Evolutionary conservation across 2,888 invertebrate species (phyloP).

Genomic region (Molorchus minor): DNA sequence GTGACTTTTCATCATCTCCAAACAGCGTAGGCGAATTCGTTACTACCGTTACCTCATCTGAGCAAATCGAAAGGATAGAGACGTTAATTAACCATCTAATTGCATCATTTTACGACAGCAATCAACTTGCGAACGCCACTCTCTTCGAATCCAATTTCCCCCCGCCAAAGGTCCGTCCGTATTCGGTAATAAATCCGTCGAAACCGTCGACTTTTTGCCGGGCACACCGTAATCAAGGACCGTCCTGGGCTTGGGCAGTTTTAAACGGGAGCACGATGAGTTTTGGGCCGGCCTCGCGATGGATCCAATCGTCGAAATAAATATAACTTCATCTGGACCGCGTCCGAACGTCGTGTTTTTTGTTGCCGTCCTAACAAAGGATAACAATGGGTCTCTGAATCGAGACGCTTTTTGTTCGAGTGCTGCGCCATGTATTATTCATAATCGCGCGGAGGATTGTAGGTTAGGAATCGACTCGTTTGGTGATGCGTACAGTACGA

Average conservation of each 20-base stretch:
- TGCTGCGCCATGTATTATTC: slow-evolving; percentile 45
- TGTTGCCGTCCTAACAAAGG: slow-evolving; percentile 42
- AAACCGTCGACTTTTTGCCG: slow-evolving; percentile 42
- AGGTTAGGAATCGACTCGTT: slow-evolving; percentile 34
- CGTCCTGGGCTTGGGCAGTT: slow-evolving; percentile 38
- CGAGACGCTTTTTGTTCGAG: slow-evolving; percentile 46
- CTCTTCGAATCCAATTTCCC: slow-evolving; percentile 5
- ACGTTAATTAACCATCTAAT: slow-evolving; percentile 19
- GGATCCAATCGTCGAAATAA: slow-evolving; percentile 48
- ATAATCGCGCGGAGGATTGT: slow-evolving; percentile 33
- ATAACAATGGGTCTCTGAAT: slow-evolving; percentile 49
- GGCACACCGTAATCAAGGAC: slow-evolving; percentile 40
- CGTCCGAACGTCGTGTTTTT: slow-evolving; percentile 41
- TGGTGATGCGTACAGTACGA: too few species aligned
- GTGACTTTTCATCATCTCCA: too few species aligned
- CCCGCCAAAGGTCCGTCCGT: slow-evolving; percentile 29
- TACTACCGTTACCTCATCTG: slow-evolving; percentile 6
- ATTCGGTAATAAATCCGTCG: slow-evolving; percentile 40
- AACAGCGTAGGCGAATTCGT: too few species aligned
- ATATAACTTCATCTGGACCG: slow-evolving; percentile 50
- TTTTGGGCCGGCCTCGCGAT: slow-evolving; percentile 39
- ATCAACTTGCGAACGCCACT: slow-evolving; percentile 8
- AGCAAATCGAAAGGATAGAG: slow-evolving; percentile 3
- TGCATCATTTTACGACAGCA: slow-evolving; percentile 11
- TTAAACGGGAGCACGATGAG: slow-evolving; percentile 34